A percentile compares a stretch with the other conserved stretches of the same genome.
Conservation (phyloP, 2,797 vertebrate species). For the Mallotus villosus region DNA sequence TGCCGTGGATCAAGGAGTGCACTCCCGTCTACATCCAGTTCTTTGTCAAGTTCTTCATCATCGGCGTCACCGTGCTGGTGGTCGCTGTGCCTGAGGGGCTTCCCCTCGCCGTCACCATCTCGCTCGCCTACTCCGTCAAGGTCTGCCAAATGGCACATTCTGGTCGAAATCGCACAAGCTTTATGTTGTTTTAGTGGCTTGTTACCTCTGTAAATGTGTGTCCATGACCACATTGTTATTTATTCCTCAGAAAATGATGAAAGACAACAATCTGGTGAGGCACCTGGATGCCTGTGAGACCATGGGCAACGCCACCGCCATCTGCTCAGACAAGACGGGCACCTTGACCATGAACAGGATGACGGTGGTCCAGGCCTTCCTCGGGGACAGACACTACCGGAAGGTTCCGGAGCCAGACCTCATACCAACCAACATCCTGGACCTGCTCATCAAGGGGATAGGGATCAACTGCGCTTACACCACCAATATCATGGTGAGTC, state of each 20-base stretch:
- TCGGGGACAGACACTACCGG: constrained; percentile 83
- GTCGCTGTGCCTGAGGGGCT: constrained; percentile 98
- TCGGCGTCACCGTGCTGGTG: constrained; percentile 95
- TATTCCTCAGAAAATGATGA: constrained; percentile 96
- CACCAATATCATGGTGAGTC: constrained; percentile 90
- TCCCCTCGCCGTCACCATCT: constrained; percentile 96
- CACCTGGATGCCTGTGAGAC: constrained; percentile 98
- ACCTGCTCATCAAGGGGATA: constrained; percentile 85
- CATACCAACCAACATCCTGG: constrained; percentile 81
- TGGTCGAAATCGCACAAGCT: too few relatives aligned
- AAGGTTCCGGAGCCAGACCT: constrained; percentile 86
- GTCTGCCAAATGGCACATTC: constrained; percentile 61
- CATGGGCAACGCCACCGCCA: constrained; percentile 97
- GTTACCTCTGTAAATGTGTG: too few relatives aligned
- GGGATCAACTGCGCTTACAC: constrained; percentile 97
- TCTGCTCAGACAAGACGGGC: constrained; percentile 97
- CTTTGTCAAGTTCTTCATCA: constrained; percentile 99
- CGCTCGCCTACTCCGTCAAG: constrained; percentile 97
- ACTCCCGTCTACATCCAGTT: constrained; percentile 92
- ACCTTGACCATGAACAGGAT: constrained; percentile 97
- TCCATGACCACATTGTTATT: not conserved
- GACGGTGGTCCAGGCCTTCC: constrained; percentile 89
- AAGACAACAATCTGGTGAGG: constrained; percentile 94
- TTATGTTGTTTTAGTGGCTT: too few relatives aligned
- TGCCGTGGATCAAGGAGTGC: constrained; percentile 85